These are phyloP conservation scores for Limosa lapponica DNA, from an alignment of 2,797 vertebrate species.

Conservation along the genomic window DNA sequence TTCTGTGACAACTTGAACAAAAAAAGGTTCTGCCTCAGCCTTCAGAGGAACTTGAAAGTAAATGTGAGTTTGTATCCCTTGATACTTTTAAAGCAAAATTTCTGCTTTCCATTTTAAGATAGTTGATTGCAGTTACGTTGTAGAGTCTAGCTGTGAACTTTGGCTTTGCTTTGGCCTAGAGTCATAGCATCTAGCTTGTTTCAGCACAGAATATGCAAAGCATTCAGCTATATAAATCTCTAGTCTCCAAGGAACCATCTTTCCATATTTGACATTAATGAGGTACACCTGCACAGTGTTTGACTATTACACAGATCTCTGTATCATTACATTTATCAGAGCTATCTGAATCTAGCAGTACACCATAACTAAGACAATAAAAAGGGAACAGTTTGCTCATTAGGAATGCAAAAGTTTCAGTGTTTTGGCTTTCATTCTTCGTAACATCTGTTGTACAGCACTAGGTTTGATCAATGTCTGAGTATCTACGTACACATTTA, in stretches of 20 bases:
- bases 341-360: not conserved
- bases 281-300: slow-evolving; percentile 71
- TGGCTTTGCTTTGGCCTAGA: slow-evolving; percentile 50
- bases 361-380: not conserved
- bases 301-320: not conserved
- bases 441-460: slow-evolving; percentile 44
- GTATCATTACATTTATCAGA: not conserved
- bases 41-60: slow-evolving; percentile 24
- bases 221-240: slow-evolving; percentile 51
- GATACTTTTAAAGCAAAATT: slow-evolving; percentile 35
- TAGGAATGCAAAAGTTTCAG: slow-evolving; percentile 35
- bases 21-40: not conserved
- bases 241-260: slow-evolving; percentile 53
- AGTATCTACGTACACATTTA: slow-evolving; percentile 14
- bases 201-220: slow-evolving; percentile 55
- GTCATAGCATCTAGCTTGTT: slow-evolving; percentile 32
- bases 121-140: slow-evolving; percentile 22
- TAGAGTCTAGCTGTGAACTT: slow-evolving; percentile 50
- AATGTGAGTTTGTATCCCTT: slow-evolving; percentile 31
- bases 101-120: slow-evolving; percentile 55
- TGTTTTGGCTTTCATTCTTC: slow-evolving; percentile 42
- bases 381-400: slow-evolving; percentile 39
- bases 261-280: slow-evolving; percentile 58
- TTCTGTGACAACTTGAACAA: slow-evolving; percentile 1
- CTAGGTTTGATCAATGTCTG: slow-evolving; percentile 38